These are phyloP conservation scores for Spodoptera frugiperda DNA, from an alignment of 1,140 invertebrate genomes.

Conservation along the genomic window DNA sequence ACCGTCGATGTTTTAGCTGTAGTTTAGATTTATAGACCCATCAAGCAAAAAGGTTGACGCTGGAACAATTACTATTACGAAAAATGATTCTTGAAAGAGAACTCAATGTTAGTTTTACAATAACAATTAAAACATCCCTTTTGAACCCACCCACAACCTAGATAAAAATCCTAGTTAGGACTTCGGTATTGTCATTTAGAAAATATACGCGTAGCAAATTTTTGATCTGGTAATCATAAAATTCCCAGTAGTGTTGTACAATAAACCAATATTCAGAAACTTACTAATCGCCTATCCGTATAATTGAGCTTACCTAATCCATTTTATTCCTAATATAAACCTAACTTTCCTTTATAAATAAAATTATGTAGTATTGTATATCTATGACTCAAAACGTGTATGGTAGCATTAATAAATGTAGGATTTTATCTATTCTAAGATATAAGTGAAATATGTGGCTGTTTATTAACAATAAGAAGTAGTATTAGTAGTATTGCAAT, in stretches of 20 bases:
- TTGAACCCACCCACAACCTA: neutral
- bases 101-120: slow-evolving; percentile 15
- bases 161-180: too few species aligned
- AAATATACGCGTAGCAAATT: too few species aligned
- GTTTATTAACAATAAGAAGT: neutral
- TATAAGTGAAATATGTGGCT: slow-evolving; percentile 1
- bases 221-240: neutral
- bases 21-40: slow-evolving; percentile 55
- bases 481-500: too few species aligned
- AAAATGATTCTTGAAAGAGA: slow-evolving; percentile 39
- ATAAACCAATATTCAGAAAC: neutral
- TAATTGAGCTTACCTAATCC: slow-evolving; percentile 4
- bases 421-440: slow-evolving; percentile 3
- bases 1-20: slow-evolving; percentile 78
- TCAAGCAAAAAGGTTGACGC: slow-evolving; percentile 78
- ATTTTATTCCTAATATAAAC: slow-evolving; percentile 44
- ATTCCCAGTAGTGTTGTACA: neutral
- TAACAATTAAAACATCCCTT: neutral
- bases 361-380: slow-evolving; percentile 40
- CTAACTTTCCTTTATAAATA: slow-evolving; percentile 11
- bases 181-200: too few species aligned
- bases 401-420: slow-evolving; percentile 63
- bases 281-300: slow-evolving; percentile 14
- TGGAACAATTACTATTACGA: slow-evolving; percentile 72
- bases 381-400: slow-evolving; percentile 59